Percentiles rank a stretch among this genome's conserved stretches.
Evolutionary conservation across 2,113 vertebrate genomes (phyloP).

Genomic region (Meleagris gallopavo): DNA sequence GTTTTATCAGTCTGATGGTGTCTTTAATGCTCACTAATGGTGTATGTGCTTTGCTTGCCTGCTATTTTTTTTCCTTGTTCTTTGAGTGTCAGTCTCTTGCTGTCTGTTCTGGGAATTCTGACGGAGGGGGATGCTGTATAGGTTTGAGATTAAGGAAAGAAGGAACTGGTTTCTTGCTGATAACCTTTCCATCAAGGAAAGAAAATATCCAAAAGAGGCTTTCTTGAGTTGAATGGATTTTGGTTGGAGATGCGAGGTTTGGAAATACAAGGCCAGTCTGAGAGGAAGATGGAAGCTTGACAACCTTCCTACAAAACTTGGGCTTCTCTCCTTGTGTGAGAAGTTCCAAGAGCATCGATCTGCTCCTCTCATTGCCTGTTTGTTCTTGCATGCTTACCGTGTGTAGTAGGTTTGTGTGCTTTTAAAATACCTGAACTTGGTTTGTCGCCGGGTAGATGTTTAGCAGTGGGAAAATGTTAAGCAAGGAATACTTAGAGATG

Average conservation of each 20-base stretch:
- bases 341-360: background rate
- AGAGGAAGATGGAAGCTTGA: background rate
- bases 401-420: background rate
- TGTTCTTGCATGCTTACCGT: background rate
- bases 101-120: background rate
- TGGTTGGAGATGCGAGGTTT: background rate
- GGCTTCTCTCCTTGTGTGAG: background rate
- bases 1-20: background rate
- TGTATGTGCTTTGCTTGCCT: background rate
- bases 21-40: background rate
- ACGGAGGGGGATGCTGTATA: background rate
- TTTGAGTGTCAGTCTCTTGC: background rate
- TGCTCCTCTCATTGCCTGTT: background rate
- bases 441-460: background rate
- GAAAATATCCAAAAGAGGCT: background rate
- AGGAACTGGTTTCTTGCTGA: background rate
- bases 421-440: background rate
- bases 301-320: background rate
- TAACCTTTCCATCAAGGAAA: background rate
- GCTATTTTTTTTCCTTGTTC: no score
- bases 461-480: background rate
- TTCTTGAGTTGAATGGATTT: background rate
- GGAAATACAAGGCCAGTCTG: background rate
- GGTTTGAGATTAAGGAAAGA: background rate
- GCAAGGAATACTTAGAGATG: slow-evolving; percentile 13